Evolutionary conservation across 2,113 vertebrate species (phyloP).

Genomic region (Vombatus ursinus): DNA sequence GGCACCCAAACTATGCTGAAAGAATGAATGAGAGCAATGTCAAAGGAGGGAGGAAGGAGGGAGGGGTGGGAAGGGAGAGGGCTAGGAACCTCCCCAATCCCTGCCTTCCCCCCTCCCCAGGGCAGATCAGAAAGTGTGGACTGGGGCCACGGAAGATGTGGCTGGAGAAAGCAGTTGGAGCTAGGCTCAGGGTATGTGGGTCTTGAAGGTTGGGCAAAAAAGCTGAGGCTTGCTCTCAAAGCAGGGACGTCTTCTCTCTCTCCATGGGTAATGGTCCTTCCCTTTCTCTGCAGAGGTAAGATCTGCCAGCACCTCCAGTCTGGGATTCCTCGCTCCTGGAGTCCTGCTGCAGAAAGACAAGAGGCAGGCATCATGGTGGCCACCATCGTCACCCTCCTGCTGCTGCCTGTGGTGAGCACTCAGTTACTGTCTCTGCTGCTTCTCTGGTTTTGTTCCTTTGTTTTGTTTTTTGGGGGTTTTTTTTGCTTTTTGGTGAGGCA

Average conservation of each 20-base stretch:
- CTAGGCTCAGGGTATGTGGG: background rate
- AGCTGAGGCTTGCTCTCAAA: background rate
- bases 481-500: no score
- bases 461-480: no score
- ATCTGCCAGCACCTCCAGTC: background rate
- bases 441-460: background rate
- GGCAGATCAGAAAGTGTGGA: background rate
- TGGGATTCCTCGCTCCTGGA: background rate
- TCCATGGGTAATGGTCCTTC: background rate
- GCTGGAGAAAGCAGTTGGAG: background rate
- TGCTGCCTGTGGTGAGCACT: conserved; percentile 74
- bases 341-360: background rate
- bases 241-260: background rate
- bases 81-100: background rate
- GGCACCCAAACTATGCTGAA: background rate
- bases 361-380: background rate
- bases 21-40: background rate
- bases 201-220: background rate
- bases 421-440: background rate
- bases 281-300: conserved; percentile 21
- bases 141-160: background rate
- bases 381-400: conserved; percentile 50
- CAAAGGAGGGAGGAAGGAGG: background rate
- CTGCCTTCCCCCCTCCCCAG: background rate
- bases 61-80: no score